Evolutionary conservation across 1,140 invertebrate genomes (phyloP).

Genomic region (Stegodyphus mimosarum): DNA sequence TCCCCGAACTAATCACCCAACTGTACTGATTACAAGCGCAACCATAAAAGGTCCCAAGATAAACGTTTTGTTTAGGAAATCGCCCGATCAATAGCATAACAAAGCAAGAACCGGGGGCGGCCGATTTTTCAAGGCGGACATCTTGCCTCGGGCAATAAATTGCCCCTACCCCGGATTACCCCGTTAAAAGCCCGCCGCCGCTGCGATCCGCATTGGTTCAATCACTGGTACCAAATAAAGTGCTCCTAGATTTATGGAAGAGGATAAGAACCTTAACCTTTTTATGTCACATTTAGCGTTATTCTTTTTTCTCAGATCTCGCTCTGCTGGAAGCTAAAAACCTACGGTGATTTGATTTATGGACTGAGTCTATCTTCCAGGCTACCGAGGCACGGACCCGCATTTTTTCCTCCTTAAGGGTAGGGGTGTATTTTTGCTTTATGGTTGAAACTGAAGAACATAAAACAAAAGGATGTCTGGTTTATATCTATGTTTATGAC

Average conservation of each 20-base stretch:
- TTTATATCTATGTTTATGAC: conserved; percentile 58
- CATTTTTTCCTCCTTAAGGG: no score
- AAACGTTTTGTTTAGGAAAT: no score
- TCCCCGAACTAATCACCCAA: no score
- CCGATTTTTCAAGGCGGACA: conserved; percentile 35
- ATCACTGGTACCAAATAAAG: conserved; percentile 56
- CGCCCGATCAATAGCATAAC: background rate
- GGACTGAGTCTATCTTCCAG: no score
- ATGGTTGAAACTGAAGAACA: conserved; percentile 41
- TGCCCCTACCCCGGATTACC: conserved; percentile 14
- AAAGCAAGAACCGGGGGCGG: conserved; percentile 34
- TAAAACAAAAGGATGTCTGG: conserved; percentile 54
- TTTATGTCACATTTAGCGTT: conserved; percentile 55
- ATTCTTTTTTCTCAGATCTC: conserved; percentile 10
- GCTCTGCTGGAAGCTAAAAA: no score
- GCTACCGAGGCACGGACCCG: no score
- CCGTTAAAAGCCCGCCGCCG: conserved; percentile 43
- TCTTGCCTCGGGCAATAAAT: conserved; percentile 51
- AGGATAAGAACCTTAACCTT: conserved; percentile 57
- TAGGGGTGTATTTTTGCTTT: conserved; percentile 23
- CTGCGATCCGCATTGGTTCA: conserved; percentile 16
- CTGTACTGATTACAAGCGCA: no score
- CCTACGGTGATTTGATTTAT: no score
- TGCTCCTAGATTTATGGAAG: conserved; percentile 54
- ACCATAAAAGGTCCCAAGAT: no score